phyloP scores from a whole-genome alignment of 2,113 vertebrate genomes.

The Crotalus viridis region DNA sequence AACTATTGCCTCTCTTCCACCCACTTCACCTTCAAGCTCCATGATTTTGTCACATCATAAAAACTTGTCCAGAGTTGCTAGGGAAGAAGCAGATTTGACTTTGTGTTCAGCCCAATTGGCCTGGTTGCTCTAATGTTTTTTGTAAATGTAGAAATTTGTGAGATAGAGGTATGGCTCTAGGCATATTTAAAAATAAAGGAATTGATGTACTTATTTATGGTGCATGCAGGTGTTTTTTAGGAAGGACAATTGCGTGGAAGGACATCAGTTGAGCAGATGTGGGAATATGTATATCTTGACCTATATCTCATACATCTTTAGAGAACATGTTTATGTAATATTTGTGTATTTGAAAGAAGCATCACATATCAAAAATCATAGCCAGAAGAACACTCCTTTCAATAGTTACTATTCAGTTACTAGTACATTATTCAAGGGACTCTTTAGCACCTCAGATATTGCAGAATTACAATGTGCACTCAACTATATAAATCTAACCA shows the following conservation, averaged over 20 bases:
- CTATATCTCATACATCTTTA: neutral
- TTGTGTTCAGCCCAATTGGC: neutral
- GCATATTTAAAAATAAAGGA: neutral
- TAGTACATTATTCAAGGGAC: neutral
- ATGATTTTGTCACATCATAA: neutral
- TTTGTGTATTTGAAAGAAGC: neutral
- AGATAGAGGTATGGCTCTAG: neutral
- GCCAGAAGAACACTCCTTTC: neutral
- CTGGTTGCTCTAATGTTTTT: neutral
- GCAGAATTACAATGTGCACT: neutral
- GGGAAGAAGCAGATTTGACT: neutral
- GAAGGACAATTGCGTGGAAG: neutral
- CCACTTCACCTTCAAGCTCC: neutral
- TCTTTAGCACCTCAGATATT: neutral
- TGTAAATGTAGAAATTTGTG: neutral
- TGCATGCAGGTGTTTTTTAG: neutral
- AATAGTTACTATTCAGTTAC: neutral
- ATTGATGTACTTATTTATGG: neutral
- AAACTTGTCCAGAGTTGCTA: neutral
- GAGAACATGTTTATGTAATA: neutral
- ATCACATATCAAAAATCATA: neutral
- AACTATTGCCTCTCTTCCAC: neutral
- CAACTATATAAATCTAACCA: neutral
- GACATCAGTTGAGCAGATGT: neutral
- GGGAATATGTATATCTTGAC: neutral